Evolutionary conservation across 2,888 invertebrate species (phyloP).

Genomic region (Antitype chi): DNA sequence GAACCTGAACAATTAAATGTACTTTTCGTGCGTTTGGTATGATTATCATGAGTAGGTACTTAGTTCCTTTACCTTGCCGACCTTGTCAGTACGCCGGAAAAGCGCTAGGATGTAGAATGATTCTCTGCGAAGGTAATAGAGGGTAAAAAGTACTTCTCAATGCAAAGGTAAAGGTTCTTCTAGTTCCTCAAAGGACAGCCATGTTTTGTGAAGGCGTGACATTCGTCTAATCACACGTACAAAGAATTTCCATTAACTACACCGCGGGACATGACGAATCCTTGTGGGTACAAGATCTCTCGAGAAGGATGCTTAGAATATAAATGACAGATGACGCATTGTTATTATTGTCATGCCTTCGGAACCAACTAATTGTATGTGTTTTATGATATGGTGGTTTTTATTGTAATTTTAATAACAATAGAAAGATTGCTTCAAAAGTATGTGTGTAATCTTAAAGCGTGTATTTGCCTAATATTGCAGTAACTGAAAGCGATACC

Average conservation of each 20-base stretch:
- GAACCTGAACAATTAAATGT: conserved; percentile 3
- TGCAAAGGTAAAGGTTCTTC: conserved; percentile 60
- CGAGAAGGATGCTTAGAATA: conserved; percentile 68
- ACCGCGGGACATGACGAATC: conserved; percentile 65
- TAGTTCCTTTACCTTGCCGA: conserved; percentile 7
- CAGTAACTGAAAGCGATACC: conserved; percentile 58
- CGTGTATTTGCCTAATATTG: conserved; percentile 63
- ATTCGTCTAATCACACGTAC: conserved; percentile 58
- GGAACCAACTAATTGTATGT: conserved; percentile 31
- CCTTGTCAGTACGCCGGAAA: conserved; percentile 50
- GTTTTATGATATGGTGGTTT: conserved; percentile 46
- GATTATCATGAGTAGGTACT: conserved; percentile 17
- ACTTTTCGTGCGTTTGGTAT: conserved; percentile 24
- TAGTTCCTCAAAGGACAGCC: conserved; percentile 45
- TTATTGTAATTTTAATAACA: conserved; percentile 63
- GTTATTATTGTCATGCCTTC: conserved; percentile 42
- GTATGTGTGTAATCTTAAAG: conserved; percentile 52
- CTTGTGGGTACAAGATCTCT: conserved; percentile 68
- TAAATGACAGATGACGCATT: conserved; percentile 66
- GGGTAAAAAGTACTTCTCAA: conserved; percentile 47
- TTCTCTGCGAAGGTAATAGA: conserved; percentile 41
- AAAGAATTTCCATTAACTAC: conserved; percentile 56
- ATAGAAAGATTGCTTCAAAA: conserved; percentile 59
- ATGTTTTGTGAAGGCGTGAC: conserved; percentile 59
- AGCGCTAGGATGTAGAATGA: conserved; percentile 37